These are phyloP conservation scores for Rugalucina vietnamica DNA, from an alignment of 2,888 invertebrate species.

Conservation along the genomic window DNA sequence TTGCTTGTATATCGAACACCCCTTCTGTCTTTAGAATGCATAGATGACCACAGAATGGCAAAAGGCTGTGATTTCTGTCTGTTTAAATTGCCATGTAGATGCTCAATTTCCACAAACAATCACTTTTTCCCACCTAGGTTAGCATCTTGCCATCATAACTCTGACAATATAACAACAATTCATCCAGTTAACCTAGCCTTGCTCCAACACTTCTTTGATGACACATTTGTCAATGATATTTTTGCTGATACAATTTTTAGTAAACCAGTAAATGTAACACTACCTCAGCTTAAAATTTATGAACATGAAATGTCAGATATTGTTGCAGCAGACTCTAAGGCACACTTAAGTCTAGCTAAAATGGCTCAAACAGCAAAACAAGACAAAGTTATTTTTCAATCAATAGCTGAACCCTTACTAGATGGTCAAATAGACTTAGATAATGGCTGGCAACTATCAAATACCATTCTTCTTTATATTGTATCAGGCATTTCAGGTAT, in stretches of 20 bases:
- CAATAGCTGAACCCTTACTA: slow-evolving; percentile 44
- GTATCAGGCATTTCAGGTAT: background rate
- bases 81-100: slow-evolving; percentile 26
- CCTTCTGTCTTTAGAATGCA: slow-evolving; percentile 25
- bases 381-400: slow-evolving; percentile 42
- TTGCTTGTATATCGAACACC: slow-evolving; percentile 24
- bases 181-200: slow-evolving; percentile 48
- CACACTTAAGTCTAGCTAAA: slow-evolving; percentile 42
- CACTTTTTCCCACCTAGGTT: slow-evolving; percentile 29
- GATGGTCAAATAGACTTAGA: slow-evolving; percentile 32
- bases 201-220: slow-evolving; percentile 49
- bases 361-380: slow-evolving; percentile 43
- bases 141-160: slow-evolving; percentile 3
- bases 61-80: slow-evolving; percentile 43
- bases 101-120: slow-evolving; percentile 19
- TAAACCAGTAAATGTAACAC: slow-evolving; percentile 25
- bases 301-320: slow-evolving; percentile 41
- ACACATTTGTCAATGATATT: slow-evolving; percentile 2
- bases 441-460: slow-evolving; percentile 21
- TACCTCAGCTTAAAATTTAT: slow-evolving; percentile 35
- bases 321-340: slow-evolving; percentile 39
- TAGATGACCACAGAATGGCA: slow-evolving; percentile 19
- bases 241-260: slow-evolving; percentile 37
- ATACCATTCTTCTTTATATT: slow-evolving; percentile 12
- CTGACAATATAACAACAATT: slow-evolving; percentile 19